Percentiles rank a stretch among this genome's conserved stretches.
Evolutionary conservation across 2,888 invertebrate genomes (phyloP).

Genomic region (Pandemis cinnamomeana): DNA sequence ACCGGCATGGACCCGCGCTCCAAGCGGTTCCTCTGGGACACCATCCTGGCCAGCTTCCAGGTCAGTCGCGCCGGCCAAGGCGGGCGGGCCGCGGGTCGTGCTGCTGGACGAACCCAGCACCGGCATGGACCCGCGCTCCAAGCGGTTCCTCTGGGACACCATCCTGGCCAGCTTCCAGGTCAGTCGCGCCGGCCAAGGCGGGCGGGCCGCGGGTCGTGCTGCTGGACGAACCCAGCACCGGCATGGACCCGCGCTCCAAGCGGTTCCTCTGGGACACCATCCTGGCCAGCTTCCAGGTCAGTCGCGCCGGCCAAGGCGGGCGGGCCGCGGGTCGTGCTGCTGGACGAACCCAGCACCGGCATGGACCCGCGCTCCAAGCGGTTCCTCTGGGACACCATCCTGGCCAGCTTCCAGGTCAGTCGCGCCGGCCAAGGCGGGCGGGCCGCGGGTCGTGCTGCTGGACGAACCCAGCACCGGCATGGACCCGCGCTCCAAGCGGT

Average conservation of each 20-base stretch:
- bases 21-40: slow-evolving; percentile 93
- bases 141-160: slow-evolving; percentile 92
- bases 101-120: slow-evolving; percentile 94
- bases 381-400: slow-evolving; percentile 92
- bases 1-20: slow-evolving; percentile 95
- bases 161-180: slow-evolving; percentile 91
- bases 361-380: slow-evolving; percentile 95
- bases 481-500: slow-evolving; percentile 94
- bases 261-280: slow-evolving; percentile 93
- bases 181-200: slow-evolving; percentile 91
- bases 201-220: slow-evolving; percentile 91
- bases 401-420: slow-evolving; percentile 90
- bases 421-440: slow-evolving; percentile 93
- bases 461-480: slow-evolving; percentile 95
- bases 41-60: slow-evolving; percentile 91
- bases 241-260: slow-evolving; percentile 95
- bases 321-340: slow-evolving; percentile 89
- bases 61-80: slow-evolving; percentile 91
- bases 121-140: slow-evolving; percentile 94
- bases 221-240: slow-evolving; percentile 93
- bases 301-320: slow-evolving; percentile 94
- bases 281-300: slow-evolving; percentile 89
- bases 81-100: slow-evolving; percentile 91
- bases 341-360: slow-evolving; percentile 94
- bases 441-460: slow-evolving; percentile 90